These are phyloP conservation scores for Synergus itoensis DNA, from an alignment of 2,888 invertebrate genomes.

Conservation along the genomic window DNA sequence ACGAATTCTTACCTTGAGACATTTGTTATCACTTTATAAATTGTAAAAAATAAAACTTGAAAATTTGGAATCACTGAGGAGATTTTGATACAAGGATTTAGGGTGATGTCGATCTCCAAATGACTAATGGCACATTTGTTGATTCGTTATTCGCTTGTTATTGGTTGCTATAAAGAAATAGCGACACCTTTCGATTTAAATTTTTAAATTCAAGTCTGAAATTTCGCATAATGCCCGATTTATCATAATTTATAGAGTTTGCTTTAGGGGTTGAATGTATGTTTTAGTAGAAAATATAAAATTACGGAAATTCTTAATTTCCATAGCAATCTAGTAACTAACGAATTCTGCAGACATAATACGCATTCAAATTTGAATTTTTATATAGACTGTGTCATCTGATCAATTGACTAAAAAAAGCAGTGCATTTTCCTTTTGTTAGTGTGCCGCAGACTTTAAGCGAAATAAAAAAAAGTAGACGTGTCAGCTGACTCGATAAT, in stretches of 20 bases:
- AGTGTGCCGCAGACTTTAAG: background rate
- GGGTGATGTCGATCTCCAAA: constrained; percentile 29
- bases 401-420: background rate
- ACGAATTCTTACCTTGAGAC: background rate
- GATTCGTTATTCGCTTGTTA: constrained; percentile 14
- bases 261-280: background rate
- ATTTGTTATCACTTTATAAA: background rate
- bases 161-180: constrained; percentile 30
- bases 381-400: background rate
- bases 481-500: constrained; percentile 55
- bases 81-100: background rate
- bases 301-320: background rate
- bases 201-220: background rate
- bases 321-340: background rate
- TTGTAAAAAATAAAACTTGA: background rate
- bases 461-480: background rate
- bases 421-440: background rate
- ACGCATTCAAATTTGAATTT: background rate
- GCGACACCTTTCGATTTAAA: background rate
- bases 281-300: background rate
- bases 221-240: background rate
- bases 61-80: background rate
- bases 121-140: constrained; percentile 43
- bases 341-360: background rate
- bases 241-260: background rate